Evolutionary conservation across 30 jellyfish, hydroid and myxozoan species (phyloP).

Genomic region (Aurelia aurita complex sp. Pacific): DNA sequence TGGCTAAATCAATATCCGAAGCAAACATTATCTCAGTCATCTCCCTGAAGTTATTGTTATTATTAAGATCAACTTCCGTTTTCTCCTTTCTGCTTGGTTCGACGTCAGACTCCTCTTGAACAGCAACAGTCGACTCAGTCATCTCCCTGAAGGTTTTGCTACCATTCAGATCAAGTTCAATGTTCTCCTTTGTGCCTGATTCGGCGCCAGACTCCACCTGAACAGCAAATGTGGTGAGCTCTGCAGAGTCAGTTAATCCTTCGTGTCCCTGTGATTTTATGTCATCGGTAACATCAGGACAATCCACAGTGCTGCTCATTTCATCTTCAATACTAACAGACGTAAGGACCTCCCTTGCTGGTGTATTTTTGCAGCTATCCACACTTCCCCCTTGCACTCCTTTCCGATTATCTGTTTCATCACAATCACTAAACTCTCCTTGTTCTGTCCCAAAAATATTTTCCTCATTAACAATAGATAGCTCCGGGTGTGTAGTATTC

Average conservation of each 20-base stretch:
- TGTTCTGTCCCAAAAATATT: neutral
- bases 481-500: neutral
- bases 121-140: neutral
- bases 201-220: no score
- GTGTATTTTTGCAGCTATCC: no score
- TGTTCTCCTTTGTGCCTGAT: neutral
- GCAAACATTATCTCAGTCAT: slow-evolving; percentile 54
- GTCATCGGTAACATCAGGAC: no score
- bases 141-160: neutral
- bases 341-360: no score
- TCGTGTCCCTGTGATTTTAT: no score
- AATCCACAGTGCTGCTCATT: no score
- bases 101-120: no score
- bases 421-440: neutral
- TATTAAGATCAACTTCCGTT: neutral
- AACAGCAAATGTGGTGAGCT: no score
- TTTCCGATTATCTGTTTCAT: no score
- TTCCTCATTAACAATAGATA: slow-evolving; percentile 24
- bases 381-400: no score
- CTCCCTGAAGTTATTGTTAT: neutral
- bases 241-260: no score
- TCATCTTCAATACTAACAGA: no score
- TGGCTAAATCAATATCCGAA: slow-evolving; percentile 27
- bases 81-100: neutral
- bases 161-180: neutral